Evolutionary conservation across 2,888 invertebrate genomes (phyloP), one percentile per base, ranked within the genome.

Genomic region (Amorpha juglandis): DNA sequence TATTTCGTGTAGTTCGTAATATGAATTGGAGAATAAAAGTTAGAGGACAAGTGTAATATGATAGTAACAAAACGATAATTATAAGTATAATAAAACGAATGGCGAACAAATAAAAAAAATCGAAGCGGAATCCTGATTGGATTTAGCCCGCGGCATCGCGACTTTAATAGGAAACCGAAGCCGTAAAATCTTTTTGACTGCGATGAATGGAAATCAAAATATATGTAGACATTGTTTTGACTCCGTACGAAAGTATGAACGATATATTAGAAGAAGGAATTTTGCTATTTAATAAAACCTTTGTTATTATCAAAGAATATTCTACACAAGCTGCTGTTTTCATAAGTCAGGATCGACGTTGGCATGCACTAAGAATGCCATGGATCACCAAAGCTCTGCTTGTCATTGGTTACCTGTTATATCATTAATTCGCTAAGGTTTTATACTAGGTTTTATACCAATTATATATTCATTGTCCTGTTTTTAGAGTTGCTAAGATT

Each of bases 101-200:
- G 58, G n/a, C n/a, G n/a, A n/a, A n/a, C n/a, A 42, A 19, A 58
- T 58, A 58, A 58, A 53, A 38, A 38, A 58, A 42, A 12, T 8
- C 16, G 58, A 42, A 38, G 9, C 38, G 38, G 38, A n/a, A 38
- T 7, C n/a, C 16, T 19, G 38, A 58, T 58, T 16, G 38, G 16
- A 19, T 38, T 58, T 58, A 19, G 35, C 16, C 55, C 8, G 38
- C 3, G 55, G 55, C 38, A 58, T 58, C 6, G 19, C 12, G 38
- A 19, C 3, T 38, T 38, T 19, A 38, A 42, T 42, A 58, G 38
- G 11, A 42, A 58, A 58, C 19, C 19, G 19, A 42, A 58, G 16
- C 58, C 58, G 12, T 6, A 42, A 58, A 42, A 58, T 12, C 42
- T 42, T 55, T 55, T 58, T 58, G 35, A 53, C 55, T 16, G 16